Conservation (phyloP, 2,888 invertebrate species). For the Parapristionchus giblindavisi region DNA sequence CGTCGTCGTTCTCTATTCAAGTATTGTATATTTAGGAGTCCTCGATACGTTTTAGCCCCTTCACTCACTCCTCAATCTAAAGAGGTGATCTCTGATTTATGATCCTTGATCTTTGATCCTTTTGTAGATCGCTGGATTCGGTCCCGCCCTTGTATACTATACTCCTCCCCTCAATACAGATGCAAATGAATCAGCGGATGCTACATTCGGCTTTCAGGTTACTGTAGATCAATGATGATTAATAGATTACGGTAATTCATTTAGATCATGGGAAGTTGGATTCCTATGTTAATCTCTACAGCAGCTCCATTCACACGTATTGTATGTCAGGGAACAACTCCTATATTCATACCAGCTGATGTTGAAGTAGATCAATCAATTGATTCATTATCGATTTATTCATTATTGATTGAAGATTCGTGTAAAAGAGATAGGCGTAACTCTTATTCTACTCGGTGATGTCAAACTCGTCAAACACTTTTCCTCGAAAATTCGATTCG, state of each 20-base stretch:
- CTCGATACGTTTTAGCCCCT: not conserved
- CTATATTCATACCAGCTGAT: constrained; percentile 21
- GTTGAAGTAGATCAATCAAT: constrained; percentile 8
- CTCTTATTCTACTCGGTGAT: constrained; percentile 6
- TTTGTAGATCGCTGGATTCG: constrained; percentile 19
- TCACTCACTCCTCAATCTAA: not conserved
- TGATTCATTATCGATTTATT: no score
- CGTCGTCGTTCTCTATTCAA: constrained; percentile 7
- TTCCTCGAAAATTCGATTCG: not conserved
- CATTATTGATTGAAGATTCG: constrained; percentile 4
- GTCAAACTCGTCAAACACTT: constrained; percentile 19
- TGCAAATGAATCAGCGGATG: not conserved
- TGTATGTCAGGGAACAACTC: constrained; percentile 24
- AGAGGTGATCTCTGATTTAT: not conserved
- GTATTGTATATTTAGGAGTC: not conserved
- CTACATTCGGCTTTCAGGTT: constrained; percentile 34
- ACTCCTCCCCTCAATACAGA: not conserved
- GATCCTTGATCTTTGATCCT: not conserved
- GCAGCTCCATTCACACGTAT: constrained; percentile 25
- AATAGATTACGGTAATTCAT: not conserved
- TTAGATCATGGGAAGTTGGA: constrained; percentile 26
- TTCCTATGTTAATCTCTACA: constrained; percentile 16
- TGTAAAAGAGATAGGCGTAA: constrained; percentile 21
- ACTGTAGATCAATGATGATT: not conserved
- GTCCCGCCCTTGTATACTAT: constrained; percentile 31